Conservation (phyloP, 2,797 vertebrate species). For the Stomatorhinus walkeri region DNA sequence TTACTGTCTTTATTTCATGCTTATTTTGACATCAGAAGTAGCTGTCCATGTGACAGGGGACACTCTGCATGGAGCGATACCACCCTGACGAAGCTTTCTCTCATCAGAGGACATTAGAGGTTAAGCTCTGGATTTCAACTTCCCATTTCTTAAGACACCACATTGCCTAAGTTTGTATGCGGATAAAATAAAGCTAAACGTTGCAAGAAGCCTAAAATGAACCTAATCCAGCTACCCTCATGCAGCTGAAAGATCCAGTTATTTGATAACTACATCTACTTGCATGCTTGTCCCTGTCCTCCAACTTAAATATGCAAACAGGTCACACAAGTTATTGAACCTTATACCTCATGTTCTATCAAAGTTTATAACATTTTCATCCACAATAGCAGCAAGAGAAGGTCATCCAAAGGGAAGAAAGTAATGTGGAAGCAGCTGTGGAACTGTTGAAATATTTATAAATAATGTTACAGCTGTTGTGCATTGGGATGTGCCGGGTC, state of each 20-base stretch:
- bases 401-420: neutral
- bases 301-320: neutral
- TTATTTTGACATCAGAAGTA: neutral
- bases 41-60: neutral
- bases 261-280: neutral
- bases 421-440: neutral
- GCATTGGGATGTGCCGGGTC: neutral
- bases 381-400: neutral
- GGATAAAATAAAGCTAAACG: neutral
- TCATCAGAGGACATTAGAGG: neutral
- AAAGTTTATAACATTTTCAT: neutral
- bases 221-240: neutral
- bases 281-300: neutral
- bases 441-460: neutral
- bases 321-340: neutral
- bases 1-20: neutral
- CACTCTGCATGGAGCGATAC: neutral
- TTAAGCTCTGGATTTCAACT: neutral
- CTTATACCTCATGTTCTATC: neutral
- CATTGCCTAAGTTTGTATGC: neutral
- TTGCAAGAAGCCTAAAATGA: neutral
- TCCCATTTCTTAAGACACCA: neutral
- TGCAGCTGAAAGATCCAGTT: neutral
- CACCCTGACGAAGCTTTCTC: neutral
- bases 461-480: neutral